A percentile compares a stretch with the other conserved stretches of the same genome.
Evolutionary conservation across 2,797 vertebrate genomes (phyloP).

Genomic region (Chiroxiphia lanceolata): DNA sequence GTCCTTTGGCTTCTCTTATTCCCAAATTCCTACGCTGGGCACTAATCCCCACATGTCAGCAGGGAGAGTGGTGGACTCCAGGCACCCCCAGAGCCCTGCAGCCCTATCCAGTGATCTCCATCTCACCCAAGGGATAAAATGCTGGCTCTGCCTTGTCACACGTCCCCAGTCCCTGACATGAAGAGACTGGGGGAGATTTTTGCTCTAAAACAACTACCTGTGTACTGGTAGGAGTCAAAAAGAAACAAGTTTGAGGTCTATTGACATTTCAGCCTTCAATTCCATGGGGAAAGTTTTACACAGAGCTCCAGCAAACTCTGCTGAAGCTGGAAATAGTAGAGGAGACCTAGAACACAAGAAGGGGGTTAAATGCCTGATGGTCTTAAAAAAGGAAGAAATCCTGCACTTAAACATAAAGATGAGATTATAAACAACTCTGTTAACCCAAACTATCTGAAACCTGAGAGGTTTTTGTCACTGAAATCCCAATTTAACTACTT

Average conservation of each 20-base stretch:
- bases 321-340: neutral
- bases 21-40: neutral
- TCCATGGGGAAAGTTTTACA: neutral
- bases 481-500: neutral
- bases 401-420: neutral
- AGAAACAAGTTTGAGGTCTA: neutral
- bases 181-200: neutral
- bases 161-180: neutral
- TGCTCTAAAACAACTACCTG: neutral
- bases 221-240: neutral
- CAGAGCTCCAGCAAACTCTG: conserved; percentile 28
- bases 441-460: conserved; percentile 14
- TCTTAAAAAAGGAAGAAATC: neutral
- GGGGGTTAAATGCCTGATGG: neutral
- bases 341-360: neutral
- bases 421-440: neutral
- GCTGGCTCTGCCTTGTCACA: neutral
- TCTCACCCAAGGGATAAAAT: accelerated
- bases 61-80: neutral
- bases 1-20: neutral
- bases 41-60: accelerated
- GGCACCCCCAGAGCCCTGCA: accelerated
- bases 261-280: neutral
- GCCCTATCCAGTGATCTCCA: accelerated
- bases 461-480: conserved; percentile 29